Conservation (phyloP, 2,113 vertebrate species). For the Ochotona princeps region DNA sequence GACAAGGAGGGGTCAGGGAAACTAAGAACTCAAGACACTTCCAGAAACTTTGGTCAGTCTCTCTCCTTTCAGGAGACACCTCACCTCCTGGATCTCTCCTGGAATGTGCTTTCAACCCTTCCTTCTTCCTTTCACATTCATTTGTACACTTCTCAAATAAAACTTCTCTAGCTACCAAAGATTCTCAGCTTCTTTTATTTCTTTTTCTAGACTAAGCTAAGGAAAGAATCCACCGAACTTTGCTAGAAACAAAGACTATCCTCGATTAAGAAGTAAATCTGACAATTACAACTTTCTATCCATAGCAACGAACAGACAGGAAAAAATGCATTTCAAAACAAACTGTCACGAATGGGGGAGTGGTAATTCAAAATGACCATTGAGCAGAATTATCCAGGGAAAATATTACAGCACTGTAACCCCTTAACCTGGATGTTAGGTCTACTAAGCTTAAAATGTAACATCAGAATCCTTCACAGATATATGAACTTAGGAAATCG, state of each 20-base stretch:
- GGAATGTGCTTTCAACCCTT: too few relatives aligned
- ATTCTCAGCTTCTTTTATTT: too few relatives aligned
- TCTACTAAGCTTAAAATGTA: constrained; percentile 49
- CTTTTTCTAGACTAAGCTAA: too few relatives aligned
- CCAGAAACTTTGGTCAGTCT: too few relatives aligned
- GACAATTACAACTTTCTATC: constrained; percentile 12
- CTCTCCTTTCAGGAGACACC: too few relatives aligned
- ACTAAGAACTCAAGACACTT: too few relatives aligned
- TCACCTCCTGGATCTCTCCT: too few relatives aligned
- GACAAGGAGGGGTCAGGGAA: too few relatives aligned
- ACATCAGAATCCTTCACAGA: constrained; percentile 46
- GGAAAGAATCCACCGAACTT: too few relatives aligned
- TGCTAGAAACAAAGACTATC: not conserved
- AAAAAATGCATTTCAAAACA: constrained; percentile 39
- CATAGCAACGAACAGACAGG: not conserved
- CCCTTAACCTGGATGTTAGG: not conserved
- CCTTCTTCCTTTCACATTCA: too few relatives aligned
- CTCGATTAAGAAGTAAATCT: constrained; percentile 52
- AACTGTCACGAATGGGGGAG: not conserved
- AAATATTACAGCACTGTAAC: constrained; percentile 35
- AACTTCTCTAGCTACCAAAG: too few relatives aligned
- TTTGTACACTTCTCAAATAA: too few relatives aligned
- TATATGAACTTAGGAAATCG: constrained; percentile 45
- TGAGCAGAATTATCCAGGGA: constrained; percentile 24
- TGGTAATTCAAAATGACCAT: constrained; percentile 47